These are phyloP conservation scores for Salvator merianae DNA, from an alignment of 2,113 vertebrate genomes.

Conservation along the genomic window DNA sequence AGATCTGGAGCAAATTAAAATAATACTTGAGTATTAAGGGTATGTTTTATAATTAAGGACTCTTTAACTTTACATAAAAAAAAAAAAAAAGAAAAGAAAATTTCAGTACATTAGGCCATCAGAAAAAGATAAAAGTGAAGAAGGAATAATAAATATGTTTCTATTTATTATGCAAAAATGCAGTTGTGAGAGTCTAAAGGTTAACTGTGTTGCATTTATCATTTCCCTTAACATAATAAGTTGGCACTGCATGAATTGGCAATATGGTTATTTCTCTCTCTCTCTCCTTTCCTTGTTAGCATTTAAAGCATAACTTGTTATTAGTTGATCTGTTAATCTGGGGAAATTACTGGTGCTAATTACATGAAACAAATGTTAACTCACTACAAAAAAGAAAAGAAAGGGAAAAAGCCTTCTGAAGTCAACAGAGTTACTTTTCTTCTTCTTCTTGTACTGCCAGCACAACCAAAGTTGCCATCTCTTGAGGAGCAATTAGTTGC, in stretches of 20 bases:
- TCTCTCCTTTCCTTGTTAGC: slow-evolving; percentile 9
- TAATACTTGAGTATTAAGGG: too few relatives aligned
- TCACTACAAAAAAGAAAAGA: slow-evolving; percentile 34
- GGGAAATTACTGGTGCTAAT: slow-evolving; percentile 63
- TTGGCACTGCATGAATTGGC: slow-evolving; percentile 39
- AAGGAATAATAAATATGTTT: not conserved
- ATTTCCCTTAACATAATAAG: slow-evolving; percentile 46
- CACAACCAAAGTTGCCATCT: slow-evolving; percentile 56
- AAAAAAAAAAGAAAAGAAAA: too few relatives aligned
- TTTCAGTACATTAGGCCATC: too few relatives aligned
- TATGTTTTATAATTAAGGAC: too few relatives aligned
- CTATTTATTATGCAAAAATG: slow-evolving; percentile 21
- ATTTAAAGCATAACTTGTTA: slow-evolving; percentile 57
- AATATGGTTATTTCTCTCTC: slow-evolving; percentile 20
- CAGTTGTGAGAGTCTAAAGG: slow-evolving; percentile 40
- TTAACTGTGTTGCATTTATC: slow-evolving; percentile 46
- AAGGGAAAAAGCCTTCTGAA: slow-evolving; percentile 58
- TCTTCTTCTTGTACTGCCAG: slow-evolving; percentile 63
- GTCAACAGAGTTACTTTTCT: slow-evolving; percentile 69
- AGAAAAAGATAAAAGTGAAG: too few relatives aligned
- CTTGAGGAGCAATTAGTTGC: slow-evolving; percentile 71
- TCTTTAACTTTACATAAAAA: too few relatives aligned
- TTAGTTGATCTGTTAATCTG: slow-evolving; percentile 66
- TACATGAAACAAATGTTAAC: slow-evolving; percentile 70
- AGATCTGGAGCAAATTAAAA: too few relatives aligned